phyloP scores from a whole-genome alignment of 2,797 vertebrate genomes.

The Pipistrellus kuhlii region DNA sequence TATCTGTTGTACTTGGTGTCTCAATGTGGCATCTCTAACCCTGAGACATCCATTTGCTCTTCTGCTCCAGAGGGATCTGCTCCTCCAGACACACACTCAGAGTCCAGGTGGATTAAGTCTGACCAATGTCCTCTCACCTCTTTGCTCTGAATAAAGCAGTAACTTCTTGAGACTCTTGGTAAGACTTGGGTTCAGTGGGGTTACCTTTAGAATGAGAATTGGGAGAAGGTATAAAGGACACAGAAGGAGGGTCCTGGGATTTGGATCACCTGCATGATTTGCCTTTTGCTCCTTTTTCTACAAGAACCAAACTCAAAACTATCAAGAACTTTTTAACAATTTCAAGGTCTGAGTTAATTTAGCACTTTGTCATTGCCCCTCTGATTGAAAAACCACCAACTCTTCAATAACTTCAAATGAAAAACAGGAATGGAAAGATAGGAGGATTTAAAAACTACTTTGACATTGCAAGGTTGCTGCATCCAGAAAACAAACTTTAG shows the following conservation, averaged over 20 bases:
- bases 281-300: not conserved
- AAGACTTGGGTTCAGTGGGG: not conserved
- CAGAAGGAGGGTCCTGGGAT: not conserved
- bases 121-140: not conserved
- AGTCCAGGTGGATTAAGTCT: not conserved
- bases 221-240: not conserved
- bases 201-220: not conserved
- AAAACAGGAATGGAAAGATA: constrained; percentile 60
- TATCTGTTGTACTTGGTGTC: not conserved
- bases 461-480: constrained; percentile 53
- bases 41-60: not conserved
- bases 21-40: not conserved
- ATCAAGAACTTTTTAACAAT: not conserved
- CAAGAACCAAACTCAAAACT: not conserved
- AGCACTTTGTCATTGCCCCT: not conserved
- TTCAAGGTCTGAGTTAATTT: constrained; percentile 23
- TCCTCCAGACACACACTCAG: not conserved
- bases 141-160: not conserved
- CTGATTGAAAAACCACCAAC: constrained; percentile 10
- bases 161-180: not conserved
- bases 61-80: not conserved
- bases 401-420: constrained; percentile 16
- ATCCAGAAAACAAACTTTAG: constrained; percentile 65
- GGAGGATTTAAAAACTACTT: constrained; percentile 73
- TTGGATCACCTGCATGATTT: not conserved